phyloP scores from a whole-genome alignment of 64 coral and sea anemone genomes.

The Montipora efflorescens region DNA sequence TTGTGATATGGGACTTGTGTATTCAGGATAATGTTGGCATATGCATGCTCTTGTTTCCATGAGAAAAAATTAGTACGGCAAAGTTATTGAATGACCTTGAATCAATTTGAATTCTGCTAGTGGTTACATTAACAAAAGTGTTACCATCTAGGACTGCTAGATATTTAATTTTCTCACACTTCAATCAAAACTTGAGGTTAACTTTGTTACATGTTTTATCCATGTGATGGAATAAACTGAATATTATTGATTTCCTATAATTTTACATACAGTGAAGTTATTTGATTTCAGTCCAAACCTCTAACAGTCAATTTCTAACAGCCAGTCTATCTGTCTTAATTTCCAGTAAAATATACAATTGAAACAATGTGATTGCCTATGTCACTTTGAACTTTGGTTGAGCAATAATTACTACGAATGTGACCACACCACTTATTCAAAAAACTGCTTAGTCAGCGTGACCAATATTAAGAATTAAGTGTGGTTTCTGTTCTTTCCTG shows the following conservation, averaged over 20 bases:
- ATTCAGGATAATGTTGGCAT: too few species aligned
- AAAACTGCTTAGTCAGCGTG: conserved; percentile 43
- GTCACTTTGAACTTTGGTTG: not conserved
- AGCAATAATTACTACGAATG: not conserved
- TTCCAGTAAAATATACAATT: not conserved
- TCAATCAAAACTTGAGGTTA: not conserved
- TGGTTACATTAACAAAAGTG: not conserved
- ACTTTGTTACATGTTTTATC: not conserved
- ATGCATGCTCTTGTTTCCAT: too few species aligned
- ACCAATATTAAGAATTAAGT: conserved; percentile 24
- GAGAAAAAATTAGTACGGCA: too few species aligned
- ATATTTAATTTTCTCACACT: not conserved
- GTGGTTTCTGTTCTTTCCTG: not conserved
- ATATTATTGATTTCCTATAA: not conserved
- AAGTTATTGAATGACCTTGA: too few species aligned
- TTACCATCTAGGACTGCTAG: not conserved
- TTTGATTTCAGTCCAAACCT: not conserved
- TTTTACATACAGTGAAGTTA: not conserved
- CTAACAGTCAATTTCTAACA: not conserved
- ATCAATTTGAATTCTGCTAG: too few species aligned
- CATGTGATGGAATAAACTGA: not conserved
- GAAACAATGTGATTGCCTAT: not conserved
- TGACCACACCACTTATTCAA: conserved; percentile 15
- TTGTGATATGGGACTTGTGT: too few species aligned
- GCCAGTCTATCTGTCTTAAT: not conserved